A percentile compares a stretch with the other conserved stretches of the same genome.
Evolutionary conservation across 2,888 invertebrate species (phyloP).

Genomic region (Campoplex nolae): DNA sequence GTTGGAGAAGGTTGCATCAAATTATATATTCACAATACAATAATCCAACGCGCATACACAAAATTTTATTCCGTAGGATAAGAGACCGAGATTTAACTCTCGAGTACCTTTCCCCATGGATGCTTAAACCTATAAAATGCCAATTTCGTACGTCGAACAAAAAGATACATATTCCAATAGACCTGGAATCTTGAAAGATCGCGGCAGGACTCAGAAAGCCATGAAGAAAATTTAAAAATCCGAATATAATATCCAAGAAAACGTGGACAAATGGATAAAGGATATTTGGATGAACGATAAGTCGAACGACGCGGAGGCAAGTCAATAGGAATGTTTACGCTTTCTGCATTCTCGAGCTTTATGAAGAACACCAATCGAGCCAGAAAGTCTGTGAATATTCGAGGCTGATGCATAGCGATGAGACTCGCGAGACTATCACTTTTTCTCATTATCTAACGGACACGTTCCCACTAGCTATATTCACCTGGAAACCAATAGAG

Average conservation of each 20-base stretch:
- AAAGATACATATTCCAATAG: background rate
- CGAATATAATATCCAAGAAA: background rate
- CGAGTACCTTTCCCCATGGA: background rate
- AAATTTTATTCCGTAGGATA: background rate
- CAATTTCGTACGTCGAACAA: background rate
- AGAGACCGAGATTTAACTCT: background rate
- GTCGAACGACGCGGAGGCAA: constrained; percentile 1
- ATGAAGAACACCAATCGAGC: constrained; percentile 31
- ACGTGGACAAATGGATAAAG: background rate
- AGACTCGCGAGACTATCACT: constrained; percentile 67
- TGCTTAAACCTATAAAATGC: background rate
- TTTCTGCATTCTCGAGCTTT: background rate
- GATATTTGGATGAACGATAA: constrained; percentile 4
- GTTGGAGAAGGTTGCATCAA: background rate
- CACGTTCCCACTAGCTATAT: constrained; percentile 9
- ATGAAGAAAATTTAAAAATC: background rate
- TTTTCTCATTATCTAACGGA: constrained; percentile 68
- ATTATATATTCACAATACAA: background rate
- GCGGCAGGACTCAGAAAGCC: background rate
- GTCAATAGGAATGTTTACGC: constrained; percentile 1
- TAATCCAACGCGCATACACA: background rate
- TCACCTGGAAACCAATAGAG: constrained; percentile 26
- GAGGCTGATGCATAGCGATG: constrained; percentile 63
- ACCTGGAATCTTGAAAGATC: background rate
- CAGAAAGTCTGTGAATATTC: constrained; percentile 18